Percentiles rank a stretch among this genome's conserved stretches.
phyloP scores from a whole-genome alignment of 2,113 vertebrate genomes.

The Oryzias melastigma region DNA sequence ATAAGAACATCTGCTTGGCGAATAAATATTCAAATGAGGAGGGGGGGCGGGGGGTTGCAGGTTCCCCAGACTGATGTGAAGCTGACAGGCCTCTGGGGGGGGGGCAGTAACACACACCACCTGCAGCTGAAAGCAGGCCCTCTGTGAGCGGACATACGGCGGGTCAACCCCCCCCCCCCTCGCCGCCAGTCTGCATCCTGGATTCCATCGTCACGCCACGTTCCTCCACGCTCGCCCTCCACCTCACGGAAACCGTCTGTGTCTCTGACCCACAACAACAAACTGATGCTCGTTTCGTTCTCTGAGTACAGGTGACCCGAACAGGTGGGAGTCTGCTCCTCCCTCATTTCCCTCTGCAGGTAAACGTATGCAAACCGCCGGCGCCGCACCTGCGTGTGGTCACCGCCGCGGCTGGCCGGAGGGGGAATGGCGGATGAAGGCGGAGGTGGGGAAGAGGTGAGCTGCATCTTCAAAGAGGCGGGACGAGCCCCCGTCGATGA shows the following conservation, averaged over 20 bases:
- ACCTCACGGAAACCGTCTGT: too few species aligned
- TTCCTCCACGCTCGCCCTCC: too few species aligned
- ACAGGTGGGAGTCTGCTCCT: not conserved
- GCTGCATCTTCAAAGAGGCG: conserved; percentile 40
- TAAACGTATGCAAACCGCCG: not conserved
- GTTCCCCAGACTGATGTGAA: conserved; percentile 62
- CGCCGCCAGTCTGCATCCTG: too few species aligned
- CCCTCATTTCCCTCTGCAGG: not conserved
- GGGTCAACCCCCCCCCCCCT: conserved; percentile 3
- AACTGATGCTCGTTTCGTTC: too few species aligned
- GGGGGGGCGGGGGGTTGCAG: conserved; percentile 35
- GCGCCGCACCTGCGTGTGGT: conserved; percentile 29
- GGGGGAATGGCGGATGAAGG: conserved; percentile 27
- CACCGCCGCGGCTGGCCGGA: conserved; percentile 18
- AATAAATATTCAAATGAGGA: conserved; percentile 81
- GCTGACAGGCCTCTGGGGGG: conserved; percentile 65
- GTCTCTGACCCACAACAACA: too few species aligned
- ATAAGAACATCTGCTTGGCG: conserved; percentile 79
- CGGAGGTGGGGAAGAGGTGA: conserved; percentile 17
- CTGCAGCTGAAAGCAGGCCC: conserved; percentile 60
- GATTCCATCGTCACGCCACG: too few species aligned
- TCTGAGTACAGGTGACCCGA: not conserved
- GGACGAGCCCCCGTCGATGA: conserved; percentile 45
- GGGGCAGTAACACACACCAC: conserved; percentile 68
- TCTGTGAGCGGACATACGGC: conserved; percentile 41